phyloP scores from a whole-genome alignment of 37 sponge, comb jelly and placozoan species.

The Spongilla lacustris region DNA sequence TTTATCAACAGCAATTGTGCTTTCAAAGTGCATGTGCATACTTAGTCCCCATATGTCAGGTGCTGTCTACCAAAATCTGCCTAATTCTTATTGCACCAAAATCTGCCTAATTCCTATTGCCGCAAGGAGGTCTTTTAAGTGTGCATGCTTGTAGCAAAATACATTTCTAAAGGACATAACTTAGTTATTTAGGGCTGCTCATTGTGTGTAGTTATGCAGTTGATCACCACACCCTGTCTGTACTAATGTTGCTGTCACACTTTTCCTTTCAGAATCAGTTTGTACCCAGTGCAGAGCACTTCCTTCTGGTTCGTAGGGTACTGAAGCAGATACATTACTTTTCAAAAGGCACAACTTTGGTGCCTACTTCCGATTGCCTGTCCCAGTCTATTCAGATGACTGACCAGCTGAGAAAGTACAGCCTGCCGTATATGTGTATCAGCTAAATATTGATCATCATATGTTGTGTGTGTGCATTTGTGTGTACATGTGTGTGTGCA shows the following conservation, averaged over 20 bases:
- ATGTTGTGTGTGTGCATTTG: slow-evolving; percentile 52
- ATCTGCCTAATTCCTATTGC: too few relatives aligned
- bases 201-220: too few relatives aligned
- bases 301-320: slow-evolving; percentile 32
- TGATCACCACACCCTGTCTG: too few relatives aligned
- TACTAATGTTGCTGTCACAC: background rate
- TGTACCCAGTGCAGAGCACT: background rate
- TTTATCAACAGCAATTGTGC: too few relatives aligned
- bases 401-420: slow-evolving; percentile 5
- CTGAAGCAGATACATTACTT: slow-evolving; percentile 45
- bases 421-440: background rate
- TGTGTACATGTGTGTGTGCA: slow-evolving; percentile 37
- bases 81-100: too few relatives aligned
- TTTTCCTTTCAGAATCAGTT: background rate
- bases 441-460: background rate
- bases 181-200: too few relatives aligned
- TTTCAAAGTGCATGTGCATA: too few relatives aligned
- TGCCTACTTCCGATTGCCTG: background rate
- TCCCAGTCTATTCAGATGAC: background rate
- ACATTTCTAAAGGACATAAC: too few relatives aligned
- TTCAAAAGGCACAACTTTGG: slow-evolving; percentile 20
- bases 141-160: too few relatives aligned
- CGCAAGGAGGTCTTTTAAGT: too few relatives aligned
- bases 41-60: too few relatives aligned
- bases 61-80: too few relatives aligned